phyloP scores from a whole-genome alignment of 2,888 invertebrate genomes.

The Brenthis daphne region DNA sequence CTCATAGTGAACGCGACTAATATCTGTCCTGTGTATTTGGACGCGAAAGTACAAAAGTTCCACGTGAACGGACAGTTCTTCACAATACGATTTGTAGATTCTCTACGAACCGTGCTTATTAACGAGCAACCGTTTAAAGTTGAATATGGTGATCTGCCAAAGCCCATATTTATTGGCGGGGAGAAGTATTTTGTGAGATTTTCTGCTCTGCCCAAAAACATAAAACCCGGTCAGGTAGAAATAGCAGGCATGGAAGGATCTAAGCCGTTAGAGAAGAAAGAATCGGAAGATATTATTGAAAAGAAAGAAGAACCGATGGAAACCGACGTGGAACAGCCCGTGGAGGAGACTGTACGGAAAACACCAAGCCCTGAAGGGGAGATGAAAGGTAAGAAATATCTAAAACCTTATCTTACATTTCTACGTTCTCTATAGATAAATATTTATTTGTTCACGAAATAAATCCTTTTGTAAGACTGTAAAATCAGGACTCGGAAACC shows the following conservation, averaged over 20 bases:
- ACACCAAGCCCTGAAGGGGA: conserved; percentile 69
- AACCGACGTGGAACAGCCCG: conserved; percentile 55
- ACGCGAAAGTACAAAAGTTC: conserved; percentile 91
- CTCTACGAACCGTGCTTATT: conserved; percentile 88
- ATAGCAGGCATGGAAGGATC: conserved; percentile 88
- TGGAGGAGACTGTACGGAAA: conserved; percentile 50
- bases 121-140: conserved; percentile 90
- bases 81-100: conserved; percentile 90
- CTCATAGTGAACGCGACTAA: conserved; percentile 91
- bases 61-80: conserved; percentile 87
- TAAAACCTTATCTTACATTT: background rate
- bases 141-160: conserved; percentile 92
- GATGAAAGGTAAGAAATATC: conserved; percentile 59
- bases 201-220: conserved; percentile 88
- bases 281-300: conserved; percentile 22
- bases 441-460: no score
- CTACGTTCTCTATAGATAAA: background rate
- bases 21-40: conserved; percentile 90
- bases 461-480: no score
- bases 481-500: no score
- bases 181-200: conserved; percentile 91
- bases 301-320: conserved; percentile 48
- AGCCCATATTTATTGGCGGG: conserved; percentile 87
- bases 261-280: background rate
- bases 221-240: conserved; percentile 86